Percentiles rank a stretch among this genome's conserved stretches.
Evolutionary conservation across 2,888 invertebrate genomes (phyloP).

Genomic region (Metopia argyrocephala): DNA sequence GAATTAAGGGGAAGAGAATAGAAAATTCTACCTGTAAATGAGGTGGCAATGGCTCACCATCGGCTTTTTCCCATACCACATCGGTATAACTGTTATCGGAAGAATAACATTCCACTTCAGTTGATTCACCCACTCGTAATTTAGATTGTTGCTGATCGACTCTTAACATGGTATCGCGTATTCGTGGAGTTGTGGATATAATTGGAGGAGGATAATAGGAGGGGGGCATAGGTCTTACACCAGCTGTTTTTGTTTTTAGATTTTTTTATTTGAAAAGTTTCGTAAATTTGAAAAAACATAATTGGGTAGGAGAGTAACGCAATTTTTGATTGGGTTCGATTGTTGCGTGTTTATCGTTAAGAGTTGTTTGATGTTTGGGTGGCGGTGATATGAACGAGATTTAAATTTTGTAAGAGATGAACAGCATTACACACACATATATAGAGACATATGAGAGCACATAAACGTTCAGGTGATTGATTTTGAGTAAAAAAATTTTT

Average conservation of each 20-base stretch:
- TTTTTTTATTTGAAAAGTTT: slow-evolving; percentile 26
- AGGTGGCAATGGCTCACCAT: slow-evolving; percentile 73
- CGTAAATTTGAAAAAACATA: background rate
- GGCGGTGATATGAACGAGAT: slow-evolving; percentile 43
- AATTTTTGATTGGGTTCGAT: slow-evolving; percentile 47
- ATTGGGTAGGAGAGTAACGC: background rate
- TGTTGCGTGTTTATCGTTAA: slow-evolving; percentile 45
- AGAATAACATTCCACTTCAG: slow-evolving; percentile 77
- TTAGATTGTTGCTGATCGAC: slow-evolving; percentile 76
- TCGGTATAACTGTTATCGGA: slow-evolving; percentile 74
- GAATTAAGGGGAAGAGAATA: background rate
- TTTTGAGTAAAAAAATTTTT: slow-evolving; percentile 13
- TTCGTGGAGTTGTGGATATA: slow-evolving; percentile 60
- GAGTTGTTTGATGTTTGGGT: slow-evolving; percentile 2
- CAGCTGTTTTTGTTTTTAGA: slow-evolving; percentile 37
- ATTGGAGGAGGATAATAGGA: slow-evolving; percentile 52
- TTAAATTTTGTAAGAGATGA: slow-evolving; percentile 42
- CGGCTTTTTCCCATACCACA: slow-evolving; percentile 77
- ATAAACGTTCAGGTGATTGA: slow-evolving; percentile 57
- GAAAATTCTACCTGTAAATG: slow-evolving; percentile 71
- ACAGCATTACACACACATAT: slow-evolving; percentile 60
- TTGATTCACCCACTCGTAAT: slow-evolving; percentile 75
- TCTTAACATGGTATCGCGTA: slow-evolving; percentile 73
- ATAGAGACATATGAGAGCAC: slow-evolving; percentile 63
- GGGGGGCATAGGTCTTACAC: slow-evolving; percentile 54